Evolutionary conservation across 2,113 vertebrate species (phyloP), one percentile per base, ranked within the genome.

Genomic region (Phylloscopus trochiloides): DNA sequence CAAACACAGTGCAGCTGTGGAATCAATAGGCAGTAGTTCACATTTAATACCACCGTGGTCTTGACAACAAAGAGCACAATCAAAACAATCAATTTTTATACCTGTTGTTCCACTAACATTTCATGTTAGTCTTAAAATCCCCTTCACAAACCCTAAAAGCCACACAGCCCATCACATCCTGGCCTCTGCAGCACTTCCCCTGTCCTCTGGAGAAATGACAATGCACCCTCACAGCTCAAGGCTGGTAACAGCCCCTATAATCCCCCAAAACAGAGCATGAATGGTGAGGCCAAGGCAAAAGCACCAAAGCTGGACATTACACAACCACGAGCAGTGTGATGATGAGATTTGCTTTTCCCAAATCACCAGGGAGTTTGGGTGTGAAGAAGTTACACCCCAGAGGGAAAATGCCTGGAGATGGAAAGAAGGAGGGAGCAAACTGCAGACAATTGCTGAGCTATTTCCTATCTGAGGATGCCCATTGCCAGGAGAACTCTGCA

Each of bases 81-180:
- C 92, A 89, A 58, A 92, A n/a, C 68, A 52, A 95, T 96, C 91
- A 68, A 92, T 95, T 89, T 89, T 96, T 95, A 78, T 78, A 96
- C 89, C 76, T 81, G 48, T 38, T 94, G 57, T 81, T 67, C 61
- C 86, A 79, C 61, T 75, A n/a, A n/a, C 52, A 17, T 74, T 58
- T 63, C 5, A 2, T 22, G 24, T 73, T 42, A 66, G 66, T 20
- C 76, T 89, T 67, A 89, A 91, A 94, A 59, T 47, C 57, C 57
- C 65, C 70, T 87, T 74, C 68, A 72, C 73, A 65, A 74, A 10
- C 29, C 12, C 31, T 7, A 12, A 5, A 22, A 54, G 51, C 34
- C 6, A 1, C 12, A 48, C 32, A 65, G 32, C 31, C 16, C 62
- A 57, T 20, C 32, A 12, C 4, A 6, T 25, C 66, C 43, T 1